Evolutionary conservation across 1,140 invertebrate genomes (phyloP), one percentile per base, ranked within the genome.

Genomic region (Orius laevigatus): DNA sequence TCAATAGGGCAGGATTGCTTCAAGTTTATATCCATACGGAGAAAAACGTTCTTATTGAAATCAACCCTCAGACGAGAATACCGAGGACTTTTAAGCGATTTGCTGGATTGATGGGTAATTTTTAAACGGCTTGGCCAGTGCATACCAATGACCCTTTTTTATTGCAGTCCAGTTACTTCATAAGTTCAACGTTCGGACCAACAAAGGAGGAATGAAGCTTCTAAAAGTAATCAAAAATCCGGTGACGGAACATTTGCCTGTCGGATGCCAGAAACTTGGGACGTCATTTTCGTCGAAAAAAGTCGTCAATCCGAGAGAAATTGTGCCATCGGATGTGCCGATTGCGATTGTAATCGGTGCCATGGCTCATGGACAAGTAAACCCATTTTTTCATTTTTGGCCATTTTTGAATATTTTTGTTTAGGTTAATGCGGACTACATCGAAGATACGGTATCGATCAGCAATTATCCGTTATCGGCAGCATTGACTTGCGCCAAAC

Each of bases 211-310:
- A 1, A 80, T 92, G 62, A 96, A 94, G 61, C 63, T 99, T 15
- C 64, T 98, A 40, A 95, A 94, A 73, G 87, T 98, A 5, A 95
- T 99, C 36, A 96, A 94, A 66, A 98, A 99, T 70, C 96, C 96
- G 2, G 71, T 98, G 0, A 87, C 81, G 2, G 75, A 89, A 61
- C 92, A 98, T 70, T 68, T 99, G 19, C 95, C 95, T n/a, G 84
- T 90, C 15, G 94, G 93, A 35, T 92, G 89, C 56, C 76, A 70
- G 46, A 98, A 96, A 69, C 73, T 92, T 50, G 77, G 75, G 0
- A 96, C 88, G 67, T 94, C 92, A 16, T 97, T 89, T 64, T 82
- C 78, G 57, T 78, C 88, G 0, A 79, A 81, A 51, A 73, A 84
- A 56, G 67, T 90, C 1, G 63, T 80, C 38, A 79, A 84, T 59